Percentiles rank a stretch among this genome's conserved stretches.
phyloP scores from a whole-genome alignment of 2,113 vertebrate species.

The Sander lucioperca region DNA sequence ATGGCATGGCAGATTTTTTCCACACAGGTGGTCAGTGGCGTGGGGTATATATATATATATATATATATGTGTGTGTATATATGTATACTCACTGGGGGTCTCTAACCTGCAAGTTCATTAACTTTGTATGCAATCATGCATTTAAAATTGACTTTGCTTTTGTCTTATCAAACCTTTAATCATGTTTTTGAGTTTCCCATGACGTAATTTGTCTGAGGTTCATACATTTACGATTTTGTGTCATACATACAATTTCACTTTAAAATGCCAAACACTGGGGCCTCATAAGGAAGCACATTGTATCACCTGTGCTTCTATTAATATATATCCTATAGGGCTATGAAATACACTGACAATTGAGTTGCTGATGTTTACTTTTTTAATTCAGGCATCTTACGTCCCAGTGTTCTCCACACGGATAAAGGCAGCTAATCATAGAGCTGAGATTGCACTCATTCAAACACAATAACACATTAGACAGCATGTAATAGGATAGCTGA shows the following conservation, averaged over 20 bases:
- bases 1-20: too few species aligned
- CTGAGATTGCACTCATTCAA: background rate
- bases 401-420: background rate
- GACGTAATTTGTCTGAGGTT: background rate
- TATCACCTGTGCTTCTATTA: background rate
- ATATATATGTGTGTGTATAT: too few species aligned
- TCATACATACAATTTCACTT: background rate
- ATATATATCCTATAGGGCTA: background rate
- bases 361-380: background rate
- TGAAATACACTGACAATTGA: slow-evolving; percentile 1
- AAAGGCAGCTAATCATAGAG: slow-evolving; percentile 7
- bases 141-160: background rate
- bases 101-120: background rate
- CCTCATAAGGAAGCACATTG: background rate
- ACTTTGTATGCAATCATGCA: background rate
- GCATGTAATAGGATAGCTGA: background rate
- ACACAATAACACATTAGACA: background rate
- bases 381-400: background rate
- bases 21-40: too few species aligned
- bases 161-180: background rate
- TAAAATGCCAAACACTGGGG: background rate
- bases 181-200: background rate
- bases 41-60: too few species aligned
- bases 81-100: too few species aligned
- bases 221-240: background rate